Evolutionary conservation across 2,888 invertebrate genomes (phyloP).

Genomic region (Drosophila recens): DNA sequence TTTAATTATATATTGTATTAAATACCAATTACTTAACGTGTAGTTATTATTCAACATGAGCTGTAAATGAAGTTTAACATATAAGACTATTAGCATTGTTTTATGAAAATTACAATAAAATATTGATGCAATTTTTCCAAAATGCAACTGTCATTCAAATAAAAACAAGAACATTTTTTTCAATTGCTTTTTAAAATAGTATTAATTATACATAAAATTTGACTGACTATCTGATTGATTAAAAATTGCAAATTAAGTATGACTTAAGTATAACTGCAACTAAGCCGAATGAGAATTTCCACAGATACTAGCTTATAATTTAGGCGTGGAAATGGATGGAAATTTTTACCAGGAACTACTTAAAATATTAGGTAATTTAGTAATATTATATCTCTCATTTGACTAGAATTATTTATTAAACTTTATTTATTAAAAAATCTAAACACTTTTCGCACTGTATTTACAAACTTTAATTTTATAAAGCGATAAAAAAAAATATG

Average conservation of each 20-base stretch:
- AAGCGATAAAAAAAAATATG: background rate
- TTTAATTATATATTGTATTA: background rate
- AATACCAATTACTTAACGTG: conserved; percentile 12
- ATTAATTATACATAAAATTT: background rate
- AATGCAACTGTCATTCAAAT: background rate
- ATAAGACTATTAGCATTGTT: background rate
- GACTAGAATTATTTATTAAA: no score
- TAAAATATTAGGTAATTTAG: no score
- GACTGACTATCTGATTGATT: background rate
- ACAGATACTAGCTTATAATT: no score
- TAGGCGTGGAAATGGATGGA: no score
- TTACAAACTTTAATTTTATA: background rate
- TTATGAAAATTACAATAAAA: background rate
- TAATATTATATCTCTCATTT: no score
- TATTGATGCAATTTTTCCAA: background rate
- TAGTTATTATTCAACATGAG: background rate
- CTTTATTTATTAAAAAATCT: no score
- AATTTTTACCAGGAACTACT: no score
- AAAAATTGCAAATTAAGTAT: background rate
- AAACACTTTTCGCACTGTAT: no score
- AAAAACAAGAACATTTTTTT: background rate
- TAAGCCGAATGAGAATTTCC: no score
- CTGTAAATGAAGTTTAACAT: background rate
- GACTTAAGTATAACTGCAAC: no score
- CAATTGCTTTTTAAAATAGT: background rate